Evolutionary conservation across 1,140 invertebrate species (phyloP), one percentile per base, ranked within the genome.

Genomic region (Phymastichus coffea): DNA sequence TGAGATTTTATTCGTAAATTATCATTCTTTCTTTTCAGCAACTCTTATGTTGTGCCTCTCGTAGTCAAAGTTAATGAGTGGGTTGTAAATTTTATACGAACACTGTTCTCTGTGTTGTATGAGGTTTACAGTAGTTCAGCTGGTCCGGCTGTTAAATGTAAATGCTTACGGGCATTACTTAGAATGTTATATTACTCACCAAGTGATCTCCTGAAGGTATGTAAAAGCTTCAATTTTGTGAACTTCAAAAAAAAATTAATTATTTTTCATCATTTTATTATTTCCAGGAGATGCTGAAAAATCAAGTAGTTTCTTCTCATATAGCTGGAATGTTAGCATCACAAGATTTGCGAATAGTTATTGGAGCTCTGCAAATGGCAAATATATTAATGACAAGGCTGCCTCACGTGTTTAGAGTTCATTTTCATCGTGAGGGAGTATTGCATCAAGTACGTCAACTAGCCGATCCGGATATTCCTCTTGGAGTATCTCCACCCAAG

Each of bases 301-400:
- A 92, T 77, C 94, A 97, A 83, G 85, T 94, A 58, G 94, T 98
- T 17, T 96, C 95, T 19, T 97, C 94, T 66, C 95, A 98, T 74
- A 94, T 98, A 70, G 95, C 96, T 30, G 94, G 94, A 37, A 98
- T 98, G 96, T 86, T 99, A 84, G 95, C 95, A 0, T 97, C 95
- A 1, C 91, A 89, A 69, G 95, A 98, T 82, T 82, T 97, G 41
- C 87, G 94, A 70, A 97, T 98, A 68, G 94, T 98, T 20, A 95
- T 98, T 44, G 94, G 94, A 52, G 95, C 95, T n/a, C 79, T 98
- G 37, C 96, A 99, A 81, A 93, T 99, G 86, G 93, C 94, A 15
- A 92, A 95, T 75, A 94, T 98, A 65, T 78, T 99, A 15, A 97
- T 99, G 93, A 90, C 94, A 73, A 95, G 97, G 70, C 77, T 98